phyloP scores from a whole-genome alignment of 2,113 vertebrate species.

The Pardalotus punctatus region DNA sequence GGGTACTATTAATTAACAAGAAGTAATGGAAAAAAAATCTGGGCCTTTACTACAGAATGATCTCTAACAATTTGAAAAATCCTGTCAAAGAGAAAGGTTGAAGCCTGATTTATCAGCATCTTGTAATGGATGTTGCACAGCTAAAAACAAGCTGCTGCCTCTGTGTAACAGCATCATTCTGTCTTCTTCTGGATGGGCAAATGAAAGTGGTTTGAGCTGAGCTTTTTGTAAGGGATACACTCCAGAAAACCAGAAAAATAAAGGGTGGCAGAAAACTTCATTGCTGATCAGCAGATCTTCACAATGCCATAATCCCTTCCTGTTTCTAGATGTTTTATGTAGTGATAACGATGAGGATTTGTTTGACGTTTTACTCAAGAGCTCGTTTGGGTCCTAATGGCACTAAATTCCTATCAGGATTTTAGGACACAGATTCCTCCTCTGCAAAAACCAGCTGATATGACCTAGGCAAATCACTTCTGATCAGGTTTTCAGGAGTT shows the following conservation, averaged over 20 bases:
- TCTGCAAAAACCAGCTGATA: background rate
- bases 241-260: background rate
- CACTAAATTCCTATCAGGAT: background rate
- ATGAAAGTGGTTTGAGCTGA: background rate
- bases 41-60: background rate
- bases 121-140: background rate
- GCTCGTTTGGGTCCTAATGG: background rate
- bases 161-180: background rate
- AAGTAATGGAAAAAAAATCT: background rate
- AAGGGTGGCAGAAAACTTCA: background rate
- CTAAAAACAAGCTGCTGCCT: background rate
- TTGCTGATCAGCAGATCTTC: background rate
- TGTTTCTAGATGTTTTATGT: background rate
- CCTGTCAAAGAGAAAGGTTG: background rate
- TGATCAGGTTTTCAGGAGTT: constrained; percentile 33
- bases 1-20: background rate
- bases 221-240: background rate
- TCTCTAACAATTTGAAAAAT: background rate
- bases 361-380: background rate
- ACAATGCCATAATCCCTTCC: background rate
- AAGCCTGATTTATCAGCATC: background rate
- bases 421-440: background rate
- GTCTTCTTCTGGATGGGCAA: background rate
- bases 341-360: background rate
- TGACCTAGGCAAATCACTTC: constrained; percentile 1